Evolutionary conservation across 92 coral and sea anemone species (phyloP).

Genomic region (Porites lobata): DNA sequence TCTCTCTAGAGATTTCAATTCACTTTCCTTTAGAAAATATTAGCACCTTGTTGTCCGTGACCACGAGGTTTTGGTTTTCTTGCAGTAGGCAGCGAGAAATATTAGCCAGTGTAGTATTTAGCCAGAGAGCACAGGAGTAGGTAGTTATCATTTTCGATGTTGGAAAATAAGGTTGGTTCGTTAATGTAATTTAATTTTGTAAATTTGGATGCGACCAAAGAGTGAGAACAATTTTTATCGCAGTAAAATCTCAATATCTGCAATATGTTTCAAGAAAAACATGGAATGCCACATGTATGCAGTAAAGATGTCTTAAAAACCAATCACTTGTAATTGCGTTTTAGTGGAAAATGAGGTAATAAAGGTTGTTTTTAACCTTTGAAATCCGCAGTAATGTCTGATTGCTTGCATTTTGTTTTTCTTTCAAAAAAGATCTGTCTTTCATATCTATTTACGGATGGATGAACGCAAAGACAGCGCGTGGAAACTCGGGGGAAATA

Average conservation of each 20-base stretch:
- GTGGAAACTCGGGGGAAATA: too few relatives aligned
- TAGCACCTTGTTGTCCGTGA: neutral
- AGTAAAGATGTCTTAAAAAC: neutral
- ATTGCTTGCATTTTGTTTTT: neutral
- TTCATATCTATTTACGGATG: too few relatives aligned
- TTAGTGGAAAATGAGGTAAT: constrained; percentile 26
- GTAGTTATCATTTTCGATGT: constrained; percentile 17
- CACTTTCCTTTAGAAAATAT: constrained; percentile 44
- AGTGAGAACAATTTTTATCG: neutral
- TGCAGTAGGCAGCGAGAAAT: constrained; percentile 13
- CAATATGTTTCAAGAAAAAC: neutral
- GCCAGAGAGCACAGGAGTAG: constrained; percentile 2
- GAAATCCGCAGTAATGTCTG: neutral
- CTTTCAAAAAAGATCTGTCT: too few relatives aligned
- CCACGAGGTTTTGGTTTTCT: neutral
- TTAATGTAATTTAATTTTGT: constrained; percentile 3
- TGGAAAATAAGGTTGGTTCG: constrained; percentile 8
- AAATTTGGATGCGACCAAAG: constrained; percentile 3
- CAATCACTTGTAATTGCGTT: constrained; percentile 31
- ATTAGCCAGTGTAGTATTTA: neutral
- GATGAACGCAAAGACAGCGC: too few relatives aligned
- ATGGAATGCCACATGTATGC: neutral
- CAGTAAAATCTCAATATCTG: neutral
- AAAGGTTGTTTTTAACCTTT: neutral
- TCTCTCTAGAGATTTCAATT: constrained; percentile 45